Conservation (phyloP, 2,888 invertebrate genomes). For the Caradrina kadenii region DNA sequence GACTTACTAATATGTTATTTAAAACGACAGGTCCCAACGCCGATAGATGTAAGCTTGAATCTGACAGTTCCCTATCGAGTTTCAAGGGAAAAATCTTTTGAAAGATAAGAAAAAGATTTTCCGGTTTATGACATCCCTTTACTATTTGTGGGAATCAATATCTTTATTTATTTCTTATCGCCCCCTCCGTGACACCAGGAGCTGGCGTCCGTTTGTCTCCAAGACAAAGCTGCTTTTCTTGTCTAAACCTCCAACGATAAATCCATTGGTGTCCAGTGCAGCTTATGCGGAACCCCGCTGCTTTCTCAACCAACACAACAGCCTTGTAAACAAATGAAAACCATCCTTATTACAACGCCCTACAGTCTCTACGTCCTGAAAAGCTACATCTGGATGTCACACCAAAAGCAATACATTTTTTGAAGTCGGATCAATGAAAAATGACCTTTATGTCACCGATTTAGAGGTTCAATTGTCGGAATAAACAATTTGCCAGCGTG, state of each 20-base stretch:
- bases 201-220: slow-evolving; percentile 79
- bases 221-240: slow-evolving; percentile 85
- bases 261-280: slow-evolving; percentile 85
- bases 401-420: slow-evolving; percentile 55
- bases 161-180: slow-evolving; percentile 68
- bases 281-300: slow-evolving; percentile 74
- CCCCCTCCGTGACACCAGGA: slow-evolving; percentile 62
- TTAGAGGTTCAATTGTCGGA: slow-evolving; percentile 46
- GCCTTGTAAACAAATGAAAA: slow-evolving; percentile 29
- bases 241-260: slow-evolving; percentile 85
- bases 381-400: slow-evolving; percentile 48
- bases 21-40: neutral
- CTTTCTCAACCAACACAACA: slow-evolving; percentile 58
- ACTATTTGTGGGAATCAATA: slow-evolving; percentile 61
- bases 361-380: slow-evolving; percentile 30
- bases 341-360: slow-evolving; percentile 13
- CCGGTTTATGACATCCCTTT: slow-evolving; percentile 54
- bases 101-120: slow-evolving; percentile 19
- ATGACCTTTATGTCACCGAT: slow-evolving; percentile 37
- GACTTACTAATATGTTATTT: slow-evolving; percentile 21
- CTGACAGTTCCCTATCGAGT: slow-evolving; percentile 5
- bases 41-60: neutral
- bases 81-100: slow-evolving; percentile 21
- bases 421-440: slow-evolving; percentile 47
- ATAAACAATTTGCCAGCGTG: slow-evolving; percentile 51